Conservation (phyloP, 2,113 vertebrate species). For the Myiozetetes cayanensis region DNA sequence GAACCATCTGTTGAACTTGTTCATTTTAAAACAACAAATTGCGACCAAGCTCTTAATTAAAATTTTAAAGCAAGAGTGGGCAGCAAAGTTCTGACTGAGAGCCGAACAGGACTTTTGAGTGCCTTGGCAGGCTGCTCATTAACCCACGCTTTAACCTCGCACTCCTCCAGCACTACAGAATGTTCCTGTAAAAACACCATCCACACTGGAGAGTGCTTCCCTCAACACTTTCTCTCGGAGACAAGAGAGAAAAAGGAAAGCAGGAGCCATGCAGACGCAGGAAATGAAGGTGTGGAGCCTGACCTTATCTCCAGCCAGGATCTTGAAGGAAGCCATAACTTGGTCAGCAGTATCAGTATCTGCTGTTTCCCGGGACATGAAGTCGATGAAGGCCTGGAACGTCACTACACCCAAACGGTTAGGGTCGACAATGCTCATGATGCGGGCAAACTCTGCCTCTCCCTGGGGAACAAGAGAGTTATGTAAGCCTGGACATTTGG, state of each 20-base stretch:
- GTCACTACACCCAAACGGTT: constrained; percentile 93
- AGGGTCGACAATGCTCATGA: constrained; percentile 99
- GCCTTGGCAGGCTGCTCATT: background rate
- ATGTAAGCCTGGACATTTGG: background rate
- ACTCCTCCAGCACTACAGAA: background rate
- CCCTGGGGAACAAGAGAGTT: constrained; percentile 78
- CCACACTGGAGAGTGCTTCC: background rate
- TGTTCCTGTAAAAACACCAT: constrained; percentile 4
- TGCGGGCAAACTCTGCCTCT: constrained; percentile 95
- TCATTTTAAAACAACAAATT: constrained; percentile 18
- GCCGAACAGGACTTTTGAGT: background rate
- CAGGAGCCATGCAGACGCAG: background rate
- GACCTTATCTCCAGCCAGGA: constrained; percentile 97
- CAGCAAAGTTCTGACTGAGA: constrained; percentile 25
- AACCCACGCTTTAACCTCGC: background rate
- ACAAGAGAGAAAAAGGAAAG: background rate
- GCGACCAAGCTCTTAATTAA: background rate
- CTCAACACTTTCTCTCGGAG: background rate
- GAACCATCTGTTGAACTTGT: constrained; percentile 8
- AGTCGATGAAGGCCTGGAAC: constrained; percentile 98
- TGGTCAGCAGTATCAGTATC: constrained; percentile 98
- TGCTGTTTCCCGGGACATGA: constrained; percentile 96
- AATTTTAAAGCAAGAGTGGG: constrained; percentile 22
- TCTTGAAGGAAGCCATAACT: constrained; percentile 98
- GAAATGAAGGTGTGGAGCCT: background rate